Percentiles rank a stretch among this genome's conserved stretches.
phyloP scores from a whole-genome alignment of 2,113 vertebrate genomes.

The Nothocercus julius region DNA sequence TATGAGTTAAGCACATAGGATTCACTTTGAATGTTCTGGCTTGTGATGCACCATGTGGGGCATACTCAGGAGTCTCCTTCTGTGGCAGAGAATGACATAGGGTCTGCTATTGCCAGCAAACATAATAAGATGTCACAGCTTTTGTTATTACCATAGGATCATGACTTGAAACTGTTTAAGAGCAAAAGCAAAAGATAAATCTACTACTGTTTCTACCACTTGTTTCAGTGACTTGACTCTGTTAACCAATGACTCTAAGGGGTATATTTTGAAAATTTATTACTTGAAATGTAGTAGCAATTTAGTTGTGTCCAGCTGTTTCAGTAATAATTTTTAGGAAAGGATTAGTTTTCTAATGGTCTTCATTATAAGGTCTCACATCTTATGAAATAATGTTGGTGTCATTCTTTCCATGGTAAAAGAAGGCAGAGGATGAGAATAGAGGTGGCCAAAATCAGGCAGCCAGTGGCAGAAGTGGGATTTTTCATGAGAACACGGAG shows the following conservation, averaged over 20 bases:
- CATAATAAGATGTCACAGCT: not conserved
- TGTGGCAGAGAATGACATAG: not conserved
- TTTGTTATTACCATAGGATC: not conserved
- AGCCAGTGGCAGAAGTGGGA: not conserved
- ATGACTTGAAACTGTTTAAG: not conserved
- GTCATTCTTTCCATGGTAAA: not conserved
- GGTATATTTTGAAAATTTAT: not conserved
- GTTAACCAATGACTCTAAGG: not conserved
- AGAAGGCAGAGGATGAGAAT: not conserved
- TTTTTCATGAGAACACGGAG: not conserved
- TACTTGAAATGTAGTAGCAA: too few relatives aligned
- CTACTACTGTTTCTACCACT: not conserved
- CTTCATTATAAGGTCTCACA: not conserved
- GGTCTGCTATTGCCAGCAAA: not conserved
- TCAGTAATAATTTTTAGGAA: not conserved
- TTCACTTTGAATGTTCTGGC: not conserved
- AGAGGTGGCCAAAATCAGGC: not conserved
- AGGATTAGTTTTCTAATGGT: not conserved
- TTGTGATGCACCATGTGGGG: not conserved
- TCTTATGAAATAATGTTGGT: not conserved
- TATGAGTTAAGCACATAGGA: not conserved
- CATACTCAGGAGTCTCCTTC: not conserved
- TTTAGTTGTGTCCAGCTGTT: not conserved
- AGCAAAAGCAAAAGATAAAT: not conserved
- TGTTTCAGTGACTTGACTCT: not conserved